Evolutionary conservation across 1,140 invertebrate genomes (phyloP).

Genomic region (Ctenoplectra terminalis): DNA sequence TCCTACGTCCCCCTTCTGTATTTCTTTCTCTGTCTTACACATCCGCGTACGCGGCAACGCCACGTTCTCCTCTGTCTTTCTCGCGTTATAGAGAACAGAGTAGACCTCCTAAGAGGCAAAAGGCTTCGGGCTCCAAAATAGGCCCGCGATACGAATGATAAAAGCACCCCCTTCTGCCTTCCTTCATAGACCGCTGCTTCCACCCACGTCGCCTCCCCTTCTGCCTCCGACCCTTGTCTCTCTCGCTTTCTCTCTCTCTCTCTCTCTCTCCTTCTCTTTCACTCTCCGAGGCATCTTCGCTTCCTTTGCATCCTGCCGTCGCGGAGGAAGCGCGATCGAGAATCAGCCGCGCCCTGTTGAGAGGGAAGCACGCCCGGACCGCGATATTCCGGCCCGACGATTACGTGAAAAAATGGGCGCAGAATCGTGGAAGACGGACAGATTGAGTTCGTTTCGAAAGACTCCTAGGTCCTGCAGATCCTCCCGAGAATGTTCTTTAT

Average conservation of each 20-base stretch:
- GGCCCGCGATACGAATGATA: constrained; percentile 70
- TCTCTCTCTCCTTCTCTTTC: background rate
- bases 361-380: constrained; percentile 6
- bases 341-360: constrained; percentile 62
- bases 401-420: constrained; percentile 8
- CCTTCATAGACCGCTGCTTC: constrained; percentile 7
- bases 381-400: constrained; percentile 21
- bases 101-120: constrained; percentile 59
- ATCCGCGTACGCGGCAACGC: background rate
- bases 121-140: constrained; percentile 62
- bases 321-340: constrained; percentile 42
- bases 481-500: too few relatives aligned
- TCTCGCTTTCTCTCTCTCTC: background rate
- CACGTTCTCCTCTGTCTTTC: constrained; percentile 16
- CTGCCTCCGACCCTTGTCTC: background rate
- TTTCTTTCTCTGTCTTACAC: constrained; percentile 31
- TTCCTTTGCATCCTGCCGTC: constrained; percentile 20
- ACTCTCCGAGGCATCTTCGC: constrained; percentile 28
- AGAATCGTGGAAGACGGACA: background rate
- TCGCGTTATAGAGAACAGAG: constrained; percentile 41
- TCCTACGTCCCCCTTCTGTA: constrained; percentile 45
- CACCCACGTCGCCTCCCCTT: constrained; percentile 18
- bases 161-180: constrained; percentile 47
- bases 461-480: too few relatives aligned
- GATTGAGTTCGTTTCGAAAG: too few relatives aligned